Conservation (phyloP, 2,888 invertebrate species). For the Sisyra terminalis region DNA sequence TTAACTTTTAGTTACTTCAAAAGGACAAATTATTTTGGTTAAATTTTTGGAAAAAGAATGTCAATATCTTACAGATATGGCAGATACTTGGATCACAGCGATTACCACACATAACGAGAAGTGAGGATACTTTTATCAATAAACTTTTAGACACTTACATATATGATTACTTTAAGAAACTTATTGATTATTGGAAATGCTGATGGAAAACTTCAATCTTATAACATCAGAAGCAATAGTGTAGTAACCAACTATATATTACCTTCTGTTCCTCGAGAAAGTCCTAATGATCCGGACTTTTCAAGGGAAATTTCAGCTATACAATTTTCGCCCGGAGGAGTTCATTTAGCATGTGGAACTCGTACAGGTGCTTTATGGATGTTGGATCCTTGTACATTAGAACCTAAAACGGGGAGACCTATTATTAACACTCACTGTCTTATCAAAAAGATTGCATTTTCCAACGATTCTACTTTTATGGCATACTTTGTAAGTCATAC, state of each 20-base stretch:
- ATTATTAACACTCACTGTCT: conserved; percentile 27
- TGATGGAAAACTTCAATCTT: background rate
- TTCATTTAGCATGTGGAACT: conserved; percentile 39
- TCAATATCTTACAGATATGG: background rate
- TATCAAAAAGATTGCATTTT: conserved; percentile 35
- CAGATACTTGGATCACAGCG: background rate
- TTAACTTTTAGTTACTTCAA: background rate
- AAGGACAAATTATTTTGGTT: background rate
- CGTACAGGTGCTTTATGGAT: conserved; percentile 40
- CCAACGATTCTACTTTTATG: conserved; percentile 33
- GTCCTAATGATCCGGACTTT: background rate
- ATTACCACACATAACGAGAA: background rate
- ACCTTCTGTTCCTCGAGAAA: background rate
- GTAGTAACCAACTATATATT: background rate
- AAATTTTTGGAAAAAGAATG: background rate
- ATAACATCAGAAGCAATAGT: background rate
- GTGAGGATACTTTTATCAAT: background rate
- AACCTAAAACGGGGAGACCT: conserved; percentile 27
- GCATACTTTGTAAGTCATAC: conserved; percentile 36
- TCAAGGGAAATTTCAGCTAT: background rate
- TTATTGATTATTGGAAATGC: background rate
- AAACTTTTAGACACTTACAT: background rate
- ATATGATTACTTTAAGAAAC: background rate
- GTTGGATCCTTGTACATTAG: conserved; percentile 37
- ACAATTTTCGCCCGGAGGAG: conserved; percentile 21